Percentiles rank a stretch among this genome's conserved stretches.
Evolutionary conservation across 1,140 invertebrate species (phyloP).

Genomic region (Semibalanus balanoides): DNA sequence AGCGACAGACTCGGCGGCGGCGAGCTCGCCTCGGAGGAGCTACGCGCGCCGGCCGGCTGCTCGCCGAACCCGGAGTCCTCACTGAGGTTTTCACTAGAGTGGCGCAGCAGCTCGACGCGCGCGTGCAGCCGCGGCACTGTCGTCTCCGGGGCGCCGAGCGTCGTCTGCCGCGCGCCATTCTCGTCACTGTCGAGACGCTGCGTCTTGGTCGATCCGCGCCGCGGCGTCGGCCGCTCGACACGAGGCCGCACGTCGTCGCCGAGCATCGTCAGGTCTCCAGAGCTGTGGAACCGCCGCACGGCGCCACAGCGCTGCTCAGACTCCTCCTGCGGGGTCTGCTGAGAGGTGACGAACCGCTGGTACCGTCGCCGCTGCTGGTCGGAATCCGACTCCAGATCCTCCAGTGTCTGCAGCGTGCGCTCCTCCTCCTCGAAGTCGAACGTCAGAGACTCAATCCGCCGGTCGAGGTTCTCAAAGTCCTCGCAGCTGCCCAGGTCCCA

Average conservation of each 20-base stretch:
- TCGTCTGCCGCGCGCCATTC: no score
- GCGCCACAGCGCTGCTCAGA: no score
- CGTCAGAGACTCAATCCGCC: not conserved
- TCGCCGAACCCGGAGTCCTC: constrained; percentile 18
- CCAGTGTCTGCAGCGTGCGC: not conserved
- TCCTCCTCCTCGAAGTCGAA: constrained; percentile 6
- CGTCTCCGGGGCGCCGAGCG: not conserved
- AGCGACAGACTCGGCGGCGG: not conserved
- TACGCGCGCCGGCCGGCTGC: not conserved
- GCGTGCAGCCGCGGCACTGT: not conserved
- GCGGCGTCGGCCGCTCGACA: no score
- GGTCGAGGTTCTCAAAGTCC: constrained; percentile 5
- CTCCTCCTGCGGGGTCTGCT: no score
- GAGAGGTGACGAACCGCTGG: no score
- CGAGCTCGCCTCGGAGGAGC: not conserved
- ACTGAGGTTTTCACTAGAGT: constrained; percentile 16
- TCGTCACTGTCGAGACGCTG: not conserved
- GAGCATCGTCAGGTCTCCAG: not conserved
- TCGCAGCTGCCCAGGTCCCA: not conserved
- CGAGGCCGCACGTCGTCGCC: no score
- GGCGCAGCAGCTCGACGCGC: not conserved
- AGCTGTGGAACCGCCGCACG: not conserved
- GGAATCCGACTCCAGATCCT: not conserved
- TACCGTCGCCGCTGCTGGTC: not conserved
- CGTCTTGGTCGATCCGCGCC: not conserved